Conservation (phyloP, 2,888 invertebrate genomes). For the Patella depressa region DNA sequence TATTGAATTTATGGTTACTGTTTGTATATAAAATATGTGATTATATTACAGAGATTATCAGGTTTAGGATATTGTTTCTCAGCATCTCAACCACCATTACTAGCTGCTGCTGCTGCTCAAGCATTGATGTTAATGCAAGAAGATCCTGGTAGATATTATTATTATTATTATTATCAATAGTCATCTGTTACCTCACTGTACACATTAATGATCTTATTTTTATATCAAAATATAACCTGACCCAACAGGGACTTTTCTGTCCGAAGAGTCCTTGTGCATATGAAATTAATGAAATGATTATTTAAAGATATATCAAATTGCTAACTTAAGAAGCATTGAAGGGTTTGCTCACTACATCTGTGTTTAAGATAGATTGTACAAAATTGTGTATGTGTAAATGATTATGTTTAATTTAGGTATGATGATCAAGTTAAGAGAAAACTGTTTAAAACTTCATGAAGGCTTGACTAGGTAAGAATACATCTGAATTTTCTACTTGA, state of each 20-base stretch:
- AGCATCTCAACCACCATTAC: conserved; percentile 92
- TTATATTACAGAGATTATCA: conserved; percentile 67
- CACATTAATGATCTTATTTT: too few relatives aligned
- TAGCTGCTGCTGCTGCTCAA: conserved; percentile 88
- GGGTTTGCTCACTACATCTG: too few relatives aligned
- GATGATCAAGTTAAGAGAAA: conserved; percentile 77
- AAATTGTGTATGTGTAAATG: too few relatives aligned
- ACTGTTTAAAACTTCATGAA: conserved; percentile 77
- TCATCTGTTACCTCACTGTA: too few relatives aligned
- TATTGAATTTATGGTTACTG: neutral
- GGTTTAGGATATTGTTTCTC: conserved; percentile 93
- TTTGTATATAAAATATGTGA: neutral
- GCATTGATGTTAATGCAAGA: conserved; percentile 82
- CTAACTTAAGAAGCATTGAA: too few relatives aligned
- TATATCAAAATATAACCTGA: too few relatives aligned
- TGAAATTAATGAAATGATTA: neutral
- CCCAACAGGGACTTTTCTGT: too few relatives aligned
- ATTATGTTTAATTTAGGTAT: conserved; percentile 68
- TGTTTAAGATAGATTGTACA: too few relatives aligned
- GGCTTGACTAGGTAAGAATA: conserved; percentile 66
- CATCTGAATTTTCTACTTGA: neutral
- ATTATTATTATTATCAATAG: neutral
- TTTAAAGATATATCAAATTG: too few relatives aligned
- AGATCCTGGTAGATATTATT: conserved; percentile 49
- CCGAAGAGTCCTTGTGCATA: neutral